A percentile compares a stretch with the other conserved stretches of the same genome.
Conservation (phyloP, 2,113 vertebrate genomes). For the Salvelinus namaycush region DNA sequence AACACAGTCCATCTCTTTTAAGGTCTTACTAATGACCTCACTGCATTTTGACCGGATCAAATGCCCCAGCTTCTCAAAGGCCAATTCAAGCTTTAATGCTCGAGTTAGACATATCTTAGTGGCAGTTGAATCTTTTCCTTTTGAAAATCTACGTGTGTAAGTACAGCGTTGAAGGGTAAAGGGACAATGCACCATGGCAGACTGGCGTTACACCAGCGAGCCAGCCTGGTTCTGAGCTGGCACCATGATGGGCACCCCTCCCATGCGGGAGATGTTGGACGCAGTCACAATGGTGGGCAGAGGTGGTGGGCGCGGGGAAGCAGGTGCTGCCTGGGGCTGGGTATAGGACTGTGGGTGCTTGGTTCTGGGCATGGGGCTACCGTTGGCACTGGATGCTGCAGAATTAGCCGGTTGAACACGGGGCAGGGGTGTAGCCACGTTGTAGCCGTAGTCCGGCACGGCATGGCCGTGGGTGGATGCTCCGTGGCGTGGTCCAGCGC, state of each 20-base stretch:
- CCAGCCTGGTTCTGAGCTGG: slow-evolving; percentile 87
- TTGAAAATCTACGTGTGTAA: neutral
- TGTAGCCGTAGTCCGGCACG: slow-evolving; percentile 61
- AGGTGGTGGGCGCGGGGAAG: slow-evolving; percentile 26
- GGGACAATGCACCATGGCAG: neutral
- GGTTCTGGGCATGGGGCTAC: slow-evolving; percentile 58
- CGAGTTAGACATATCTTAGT: slow-evolving; percentile 12
- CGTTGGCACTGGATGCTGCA: slow-evolving; percentile 49
- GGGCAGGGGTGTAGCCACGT: slow-evolving; percentile 60
- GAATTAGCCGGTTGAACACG: slow-evolving; percentile 31
- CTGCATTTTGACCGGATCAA: neutral
- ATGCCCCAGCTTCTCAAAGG: slow-evolving; percentile 17
- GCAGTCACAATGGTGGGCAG: slow-evolving; percentile 66
- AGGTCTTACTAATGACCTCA: slow-evolving; percentile 4
- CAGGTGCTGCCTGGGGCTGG: slow-evolving; percentile 50
- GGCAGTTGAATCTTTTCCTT: slow-evolving; percentile 11
- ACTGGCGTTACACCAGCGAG: slow-evolving; percentile 81
- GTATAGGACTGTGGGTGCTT: slow-evolving; percentile 52
- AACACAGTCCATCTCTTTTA: slow-evolving; percentile 35
- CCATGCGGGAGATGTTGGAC: slow-evolving; percentile 82
- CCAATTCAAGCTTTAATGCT: neutral
- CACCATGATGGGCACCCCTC: slow-evolving; percentile 87
- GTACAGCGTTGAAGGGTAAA: neutral
- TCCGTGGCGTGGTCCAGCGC: slow-evolving; percentile 41
- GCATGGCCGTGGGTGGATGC: slow-evolving; percentile 46